A percentile compares a stretch with the other conserved stretches of the same genome.
Conservation (phyloP, 2,113 vertebrate species). For the Limnothrissa miodon region DNA sequence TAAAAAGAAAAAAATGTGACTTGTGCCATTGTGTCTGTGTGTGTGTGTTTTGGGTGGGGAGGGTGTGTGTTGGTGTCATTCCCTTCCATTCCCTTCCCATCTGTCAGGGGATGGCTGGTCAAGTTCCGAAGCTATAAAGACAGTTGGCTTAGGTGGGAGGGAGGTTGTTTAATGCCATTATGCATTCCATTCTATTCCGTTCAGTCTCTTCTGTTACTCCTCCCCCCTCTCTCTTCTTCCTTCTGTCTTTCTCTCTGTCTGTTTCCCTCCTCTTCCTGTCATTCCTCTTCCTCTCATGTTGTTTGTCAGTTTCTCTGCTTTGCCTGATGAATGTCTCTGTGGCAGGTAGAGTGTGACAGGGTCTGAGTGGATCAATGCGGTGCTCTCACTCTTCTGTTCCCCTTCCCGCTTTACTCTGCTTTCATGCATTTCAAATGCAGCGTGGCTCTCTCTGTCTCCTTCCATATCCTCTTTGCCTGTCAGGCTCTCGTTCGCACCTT, state of each 20-base stretch:
- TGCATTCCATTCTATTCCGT: not conserved
- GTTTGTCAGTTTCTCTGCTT: not conserved
- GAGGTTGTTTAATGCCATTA: not conserved
- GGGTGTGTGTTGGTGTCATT: not conserved
- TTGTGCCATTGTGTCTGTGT: constrained; percentile 2
- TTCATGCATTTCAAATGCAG: not conserved
- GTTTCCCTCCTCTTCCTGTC: not conserved
- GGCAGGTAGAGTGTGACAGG: not conserved
- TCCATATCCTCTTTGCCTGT: not conserved
- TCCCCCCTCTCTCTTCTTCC: not conserved
- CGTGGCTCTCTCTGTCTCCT: not conserved
- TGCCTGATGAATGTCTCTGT: too few relatives aligned
- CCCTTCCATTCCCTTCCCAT: constrained; percentile 9
- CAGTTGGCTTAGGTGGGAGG: not conserved
- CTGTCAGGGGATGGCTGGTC: not conserved
- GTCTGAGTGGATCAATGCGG: not conserved
- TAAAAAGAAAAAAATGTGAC: not conserved
- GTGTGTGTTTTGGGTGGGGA: not conserved
- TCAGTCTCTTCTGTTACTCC: not conserved
- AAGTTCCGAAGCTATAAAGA: not conserved
- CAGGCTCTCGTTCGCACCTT: not conserved
- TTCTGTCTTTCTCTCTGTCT: not conserved
- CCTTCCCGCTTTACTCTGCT: not conserved
- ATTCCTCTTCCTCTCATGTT: not conserved
- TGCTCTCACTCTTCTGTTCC: not conserved